Evolutionary conservation across 2,113 vertebrate genomes (phyloP).

Genomic region (Albula goreensis): DNA sequence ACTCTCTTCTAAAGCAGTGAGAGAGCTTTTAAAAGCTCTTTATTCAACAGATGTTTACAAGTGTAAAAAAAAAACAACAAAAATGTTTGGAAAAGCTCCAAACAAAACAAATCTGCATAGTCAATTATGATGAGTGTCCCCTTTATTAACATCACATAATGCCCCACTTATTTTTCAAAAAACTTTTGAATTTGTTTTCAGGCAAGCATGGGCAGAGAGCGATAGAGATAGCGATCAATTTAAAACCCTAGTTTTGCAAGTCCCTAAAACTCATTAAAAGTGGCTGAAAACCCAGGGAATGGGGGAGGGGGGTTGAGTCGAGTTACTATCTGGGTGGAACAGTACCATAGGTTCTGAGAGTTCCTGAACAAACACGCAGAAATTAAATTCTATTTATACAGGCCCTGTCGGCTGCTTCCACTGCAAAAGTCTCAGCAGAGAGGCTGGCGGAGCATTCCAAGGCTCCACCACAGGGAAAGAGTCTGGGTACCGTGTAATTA

Average conservation of each 20-base stretch:
- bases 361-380: neutral
- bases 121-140: no score
- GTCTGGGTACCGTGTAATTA: neutral
- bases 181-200: neutral
- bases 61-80: no score
- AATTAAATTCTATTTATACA: slow-evolving; percentile 22
- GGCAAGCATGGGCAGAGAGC: neutral
- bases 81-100: no score
- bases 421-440: neutral
- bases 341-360: neutral
- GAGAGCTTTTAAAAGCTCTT: no score
- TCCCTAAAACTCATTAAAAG: slow-evolving; percentile 11
- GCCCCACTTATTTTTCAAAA: neutral
- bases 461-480: neutral
- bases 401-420: neutral
- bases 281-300: neutral
- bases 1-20: neutral
- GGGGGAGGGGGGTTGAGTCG: neutral
- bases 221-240: neutral
- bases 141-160: neutral
- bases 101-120: no score
- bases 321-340: neutral
- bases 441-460: neutral
- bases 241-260: neutral
- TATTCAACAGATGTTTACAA: no score